These are phyloP conservation scores for Melanchra persicariae DNA, from an alignment of 2,888 invertebrate genomes.

Conservation along the genomic window DNA sequence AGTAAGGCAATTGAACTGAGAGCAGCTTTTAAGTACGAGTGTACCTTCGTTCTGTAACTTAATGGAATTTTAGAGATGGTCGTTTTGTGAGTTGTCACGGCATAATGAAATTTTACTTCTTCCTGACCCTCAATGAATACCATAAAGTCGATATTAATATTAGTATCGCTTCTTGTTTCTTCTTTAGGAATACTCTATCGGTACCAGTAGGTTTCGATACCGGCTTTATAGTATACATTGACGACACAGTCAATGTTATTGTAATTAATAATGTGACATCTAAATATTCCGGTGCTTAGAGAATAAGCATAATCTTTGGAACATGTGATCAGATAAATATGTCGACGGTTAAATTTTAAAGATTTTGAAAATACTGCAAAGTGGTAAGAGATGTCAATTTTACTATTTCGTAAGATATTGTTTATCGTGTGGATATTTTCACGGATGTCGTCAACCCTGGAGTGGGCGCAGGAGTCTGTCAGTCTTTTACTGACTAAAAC, in stretches of 20 bases:
- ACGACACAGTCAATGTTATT: neutral
- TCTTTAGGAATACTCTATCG: slow-evolving; percentile 50
- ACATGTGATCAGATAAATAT: slow-evolving; percentile 32
- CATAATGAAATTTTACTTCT: slow-evolving; percentile 8
- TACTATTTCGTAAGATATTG: neutral
- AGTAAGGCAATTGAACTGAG: neutral
- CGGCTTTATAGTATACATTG: slow-evolving; percentile 30
- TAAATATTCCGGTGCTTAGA: slow-evolving; percentile 55
- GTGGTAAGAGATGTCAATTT: neutral
- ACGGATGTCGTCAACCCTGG: too few relatives aligned
- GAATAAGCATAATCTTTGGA: slow-evolving; percentile 46
- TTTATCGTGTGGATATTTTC: too few relatives aligned
- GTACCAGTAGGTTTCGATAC: slow-evolving; percentile 35
- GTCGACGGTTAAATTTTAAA: slow-evolving; percentile 46
- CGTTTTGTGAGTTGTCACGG: neutral
- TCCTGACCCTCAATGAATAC: neutral
- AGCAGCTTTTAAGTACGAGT: too few relatives aligned
- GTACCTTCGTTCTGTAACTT: neutral
- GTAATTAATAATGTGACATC: slow-evolving; percentile 18
- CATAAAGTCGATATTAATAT: slow-evolving; percentile 31
- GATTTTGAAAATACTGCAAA: neutral
- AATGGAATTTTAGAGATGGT: neutral
- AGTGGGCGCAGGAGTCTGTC: too few relatives aligned
- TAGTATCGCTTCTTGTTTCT: slow-evolving; percentile 58
- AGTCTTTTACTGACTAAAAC: too few relatives aligned